Conservation (phyloP, 2,797 vertebrate genomes). For the Intellagama lesueurii region DNA sequence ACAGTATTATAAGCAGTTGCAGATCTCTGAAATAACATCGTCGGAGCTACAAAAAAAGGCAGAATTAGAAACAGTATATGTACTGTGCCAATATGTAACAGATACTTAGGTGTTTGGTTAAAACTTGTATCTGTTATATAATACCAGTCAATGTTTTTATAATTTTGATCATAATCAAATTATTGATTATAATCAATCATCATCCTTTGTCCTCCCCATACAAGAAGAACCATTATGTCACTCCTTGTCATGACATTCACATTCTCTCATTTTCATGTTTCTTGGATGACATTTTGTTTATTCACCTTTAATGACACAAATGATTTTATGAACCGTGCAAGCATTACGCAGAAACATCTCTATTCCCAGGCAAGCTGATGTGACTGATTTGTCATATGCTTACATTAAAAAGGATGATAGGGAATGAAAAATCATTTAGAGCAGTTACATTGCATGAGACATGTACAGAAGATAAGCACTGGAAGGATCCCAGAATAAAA, state of each 20-base stretch:
- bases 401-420: conserved; percentile 22
- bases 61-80: too few relatives aligned
- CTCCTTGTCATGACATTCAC: neutral
- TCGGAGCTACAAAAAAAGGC: too few relatives aligned
- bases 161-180: too few relatives aligned
- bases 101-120: too few relatives aligned
- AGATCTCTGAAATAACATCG: too few relatives aligned
- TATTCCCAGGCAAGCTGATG: conserved; percentile 28
- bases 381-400: conserved; percentile 46
- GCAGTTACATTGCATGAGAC: conserved; percentile 8
- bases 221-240: neutral
- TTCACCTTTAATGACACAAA: conserved; percentile 24
- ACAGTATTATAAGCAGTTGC: too few relatives aligned
- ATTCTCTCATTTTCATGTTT: conserved; percentile 20
- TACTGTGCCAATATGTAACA: too few relatives aligned
- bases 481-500: neutral
- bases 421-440: conserved; percentile 37
- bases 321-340: conserved; percentile 48
- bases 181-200: neutral
- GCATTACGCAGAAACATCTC: conserved; percentile 25
- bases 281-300: conserved; percentile 25
- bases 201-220: neutral
- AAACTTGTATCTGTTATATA: too few relatives aligned
- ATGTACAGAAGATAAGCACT: neutral
- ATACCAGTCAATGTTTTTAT: too few relatives aligned